Evolutionary conservation across 2,888 invertebrate species (phyloP).

Genomic region (Cerceris rybyensis): DNA sequence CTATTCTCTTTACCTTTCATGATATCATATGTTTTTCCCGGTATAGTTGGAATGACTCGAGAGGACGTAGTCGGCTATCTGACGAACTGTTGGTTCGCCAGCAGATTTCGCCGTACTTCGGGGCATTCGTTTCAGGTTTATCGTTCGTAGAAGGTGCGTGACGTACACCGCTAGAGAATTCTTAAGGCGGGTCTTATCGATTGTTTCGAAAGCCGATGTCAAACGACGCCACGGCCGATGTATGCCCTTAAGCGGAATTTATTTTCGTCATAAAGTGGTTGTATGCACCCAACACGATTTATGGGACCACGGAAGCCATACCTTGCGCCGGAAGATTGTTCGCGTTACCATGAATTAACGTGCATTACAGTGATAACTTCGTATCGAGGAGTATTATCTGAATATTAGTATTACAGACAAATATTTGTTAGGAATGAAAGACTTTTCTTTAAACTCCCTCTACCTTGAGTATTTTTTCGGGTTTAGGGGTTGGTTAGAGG

Average conservation of each 20-base stretch:
- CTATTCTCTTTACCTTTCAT: background rate
- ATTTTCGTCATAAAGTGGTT: constrained; percentile 14
- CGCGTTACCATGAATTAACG: constrained; percentile 13
- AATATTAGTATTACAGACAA: too few relatives aligned
- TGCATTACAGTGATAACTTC: background rate
- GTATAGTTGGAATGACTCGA: constrained; percentile 30
- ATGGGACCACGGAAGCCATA: background rate
- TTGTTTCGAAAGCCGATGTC: constrained; percentile 55
- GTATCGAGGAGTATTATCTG: too few relatives aligned
- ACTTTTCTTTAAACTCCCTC: too few relatives aligned
- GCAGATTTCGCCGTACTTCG: constrained; percentile 50
- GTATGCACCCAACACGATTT: background rate
- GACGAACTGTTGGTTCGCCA: constrained; percentile 21
- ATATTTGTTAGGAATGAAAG: too few relatives aligned
- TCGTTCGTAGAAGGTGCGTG: constrained; percentile 66
- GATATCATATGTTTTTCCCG: constrained; percentile 31
- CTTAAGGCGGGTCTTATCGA: constrained; percentile 59
- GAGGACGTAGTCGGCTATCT: background rate
- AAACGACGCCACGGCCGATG: constrained; percentile 21
- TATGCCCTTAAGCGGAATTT: constrained; percentile 12
- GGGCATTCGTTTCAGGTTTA: constrained; percentile 46
- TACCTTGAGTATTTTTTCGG: too few relatives aligned
- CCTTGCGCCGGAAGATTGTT: constrained; percentile 11
- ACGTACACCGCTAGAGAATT: constrained; percentile 61
- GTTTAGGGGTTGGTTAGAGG: too few relatives aligned